Evolutionary conservation across 2,113 vertebrate species (phyloP).

Genomic region (Cryptomyrus ogoouensis): DNA sequence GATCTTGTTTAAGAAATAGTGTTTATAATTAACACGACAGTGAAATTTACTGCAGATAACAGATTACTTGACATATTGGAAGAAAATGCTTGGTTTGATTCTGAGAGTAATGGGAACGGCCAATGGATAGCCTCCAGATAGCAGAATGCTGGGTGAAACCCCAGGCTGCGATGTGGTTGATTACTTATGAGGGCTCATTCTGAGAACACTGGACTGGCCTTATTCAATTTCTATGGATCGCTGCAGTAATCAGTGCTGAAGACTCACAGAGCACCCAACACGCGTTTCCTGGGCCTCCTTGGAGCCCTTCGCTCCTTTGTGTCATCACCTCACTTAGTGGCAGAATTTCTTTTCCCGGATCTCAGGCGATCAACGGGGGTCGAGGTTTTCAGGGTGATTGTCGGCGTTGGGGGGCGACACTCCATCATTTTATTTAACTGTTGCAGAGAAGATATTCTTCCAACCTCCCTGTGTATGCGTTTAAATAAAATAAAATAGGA

Average conservation of each 20-base stretch:
- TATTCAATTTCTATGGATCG: conserved; percentile 23
- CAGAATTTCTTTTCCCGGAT: background rate
- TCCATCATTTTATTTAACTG: background rate
- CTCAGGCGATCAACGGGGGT: background rate
- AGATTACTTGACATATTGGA: conserved; percentile 1
- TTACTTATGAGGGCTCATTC: conserved; percentile 12
- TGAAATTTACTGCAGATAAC: background rate
- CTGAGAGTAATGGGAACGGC: background rate
- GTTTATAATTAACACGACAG: background rate
- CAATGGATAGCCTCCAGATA: background rate
- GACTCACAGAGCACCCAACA: background rate
- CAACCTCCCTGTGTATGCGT: background rate
- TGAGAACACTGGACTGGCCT: conserved; percentile 14
- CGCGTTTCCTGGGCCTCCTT: background rate
- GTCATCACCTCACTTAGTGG: background rate
- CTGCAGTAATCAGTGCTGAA: conserved; percentile 15
- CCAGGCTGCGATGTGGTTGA: background rate
- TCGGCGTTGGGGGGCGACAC: background rate
- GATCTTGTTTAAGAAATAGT: background rate
- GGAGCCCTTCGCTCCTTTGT: background rate
- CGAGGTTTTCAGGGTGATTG: background rate
- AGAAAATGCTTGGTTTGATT: background rate
- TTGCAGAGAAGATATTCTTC: background rate
- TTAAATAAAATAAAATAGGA: background rate
- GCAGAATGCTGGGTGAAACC: background rate